These are phyloP conservation scores for Polydrusus pterygomalis DNA, from an alignment of 2,888 invertebrate genomes.

Conservation along the genomic window DNA sequence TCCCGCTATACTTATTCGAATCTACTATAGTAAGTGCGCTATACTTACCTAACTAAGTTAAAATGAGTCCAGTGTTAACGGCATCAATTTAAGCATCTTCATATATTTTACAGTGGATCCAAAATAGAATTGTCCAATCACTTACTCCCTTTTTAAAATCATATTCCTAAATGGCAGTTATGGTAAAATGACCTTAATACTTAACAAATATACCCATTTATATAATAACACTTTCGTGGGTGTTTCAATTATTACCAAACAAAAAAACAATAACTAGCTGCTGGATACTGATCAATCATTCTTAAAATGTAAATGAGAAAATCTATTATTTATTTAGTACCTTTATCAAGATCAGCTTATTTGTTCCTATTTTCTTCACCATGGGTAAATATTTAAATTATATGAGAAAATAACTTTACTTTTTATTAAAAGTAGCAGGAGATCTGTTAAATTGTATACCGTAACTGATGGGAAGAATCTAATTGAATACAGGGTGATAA, in stretches of 20 bases:
- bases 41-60: too few relatives aligned
- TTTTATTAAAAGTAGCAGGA: slow-evolving; percentile 30
- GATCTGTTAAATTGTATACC: slow-evolving; percentile 15
- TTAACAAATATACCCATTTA: neutral
- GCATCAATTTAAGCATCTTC: too few relatives aligned
- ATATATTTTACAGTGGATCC: too few relatives aligned
- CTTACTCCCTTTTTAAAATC: too few relatives aligned
- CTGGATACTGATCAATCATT: slow-evolving; percentile 28
- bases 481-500: slow-evolving; percentile 20
- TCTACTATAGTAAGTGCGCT: too few relatives aligned
- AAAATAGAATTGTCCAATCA: too few relatives aligned
- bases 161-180: neutral
- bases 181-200: neutral
- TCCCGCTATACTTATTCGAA: too few relatives aligned
- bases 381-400: slow-evolving; percentile 26
- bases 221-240: slow-evolving; percentile 1
- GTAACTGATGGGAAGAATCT: slow-evolving; percentile 1
- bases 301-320: slow-evolving; percentile 13
- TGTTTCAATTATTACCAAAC: slow-evolving; percentile 29
- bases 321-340: slow-evolving; percentile 20
- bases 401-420: slow-evolving; percentile 7
- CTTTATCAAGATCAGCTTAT: slow-evolving; percentile 28
- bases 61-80: too few relatives aligned
- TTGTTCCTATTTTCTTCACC: slow-evolving; percentile 24
- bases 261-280: slow-evolving; percentile 21